Evolutionary conservation across 2,888 invertebrate genomes (phyloP).

Genomic region (Agrotis puta): DNA sequence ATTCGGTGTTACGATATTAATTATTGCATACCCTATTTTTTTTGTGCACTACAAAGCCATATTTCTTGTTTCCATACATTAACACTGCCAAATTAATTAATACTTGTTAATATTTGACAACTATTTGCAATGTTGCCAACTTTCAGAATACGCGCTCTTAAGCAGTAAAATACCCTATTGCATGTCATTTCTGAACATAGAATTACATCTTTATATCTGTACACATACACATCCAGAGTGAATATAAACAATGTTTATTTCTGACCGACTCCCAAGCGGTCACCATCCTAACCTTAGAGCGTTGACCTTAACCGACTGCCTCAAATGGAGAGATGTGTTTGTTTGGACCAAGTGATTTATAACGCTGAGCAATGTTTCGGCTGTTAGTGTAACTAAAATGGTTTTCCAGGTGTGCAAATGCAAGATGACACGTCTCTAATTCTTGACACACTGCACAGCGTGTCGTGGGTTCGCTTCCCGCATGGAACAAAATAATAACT

Average conservation of each 20-base stretch:
- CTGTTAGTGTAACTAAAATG: background rate
- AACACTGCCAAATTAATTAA: no score
- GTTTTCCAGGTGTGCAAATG: background rate
- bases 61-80: no score
- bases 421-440: background rate
- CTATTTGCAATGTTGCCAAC: no score
- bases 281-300: constrained; percentile 56
- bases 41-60: no score
- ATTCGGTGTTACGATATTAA: no score
- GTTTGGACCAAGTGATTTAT: constrained; percentile 9
- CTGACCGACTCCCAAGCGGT: constrained; percentile 37
- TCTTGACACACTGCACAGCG: background rate
- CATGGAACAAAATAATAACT: no score
- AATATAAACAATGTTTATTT: constrained; percentile 70
- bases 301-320: constrained; percentile 58
- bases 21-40: no score
- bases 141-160: no score
- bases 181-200: no score
- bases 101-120: no score
- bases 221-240: constrained; percentile 46
- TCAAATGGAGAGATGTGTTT: constrained; percentile 28
- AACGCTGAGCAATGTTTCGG: background rate
- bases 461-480: no score
- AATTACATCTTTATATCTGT: background rate
- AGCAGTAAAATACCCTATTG: no score